Percentiles rank a stretch among this genome's conserved stretches.
Evolutionary conservation across 2,113 vertebrate species (phyloP).

Genomic region (Apodemus speciosus): DNA sequence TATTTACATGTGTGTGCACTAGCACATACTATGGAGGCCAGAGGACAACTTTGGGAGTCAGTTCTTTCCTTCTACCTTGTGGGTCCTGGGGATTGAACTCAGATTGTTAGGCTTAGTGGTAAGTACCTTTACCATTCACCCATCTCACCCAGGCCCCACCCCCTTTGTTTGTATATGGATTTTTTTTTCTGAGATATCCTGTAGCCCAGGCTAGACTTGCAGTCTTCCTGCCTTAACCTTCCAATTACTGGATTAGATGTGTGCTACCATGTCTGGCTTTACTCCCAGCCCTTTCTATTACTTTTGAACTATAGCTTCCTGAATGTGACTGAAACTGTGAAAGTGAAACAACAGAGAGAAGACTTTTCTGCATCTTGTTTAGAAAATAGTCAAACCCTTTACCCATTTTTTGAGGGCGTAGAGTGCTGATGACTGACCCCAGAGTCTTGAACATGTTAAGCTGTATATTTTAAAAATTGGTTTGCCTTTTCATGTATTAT

Average conservation of each 20-base stretch:
- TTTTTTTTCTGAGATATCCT: neutral
- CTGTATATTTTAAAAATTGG: neutral
- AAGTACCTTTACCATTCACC: neutral
- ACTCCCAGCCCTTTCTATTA: neutral
- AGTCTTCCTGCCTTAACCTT: neutral
- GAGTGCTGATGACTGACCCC: neutral
- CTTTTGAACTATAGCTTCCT: neutral
- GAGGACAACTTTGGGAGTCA: neutral
- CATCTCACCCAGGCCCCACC: neutral
- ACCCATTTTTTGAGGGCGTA: neutral
- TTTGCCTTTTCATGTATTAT: conserved; percentile 44
- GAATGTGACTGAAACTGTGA: neutral
- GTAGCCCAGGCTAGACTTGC: neutral
- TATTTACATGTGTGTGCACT: neutral
- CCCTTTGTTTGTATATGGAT: neutral
- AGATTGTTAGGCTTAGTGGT: neutral
- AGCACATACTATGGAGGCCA: neutral
- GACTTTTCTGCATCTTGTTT: neutral
- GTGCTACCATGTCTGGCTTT: neutral
- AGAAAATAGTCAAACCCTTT: neutral
- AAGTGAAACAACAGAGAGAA: neutral
- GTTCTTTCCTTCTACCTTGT: neutral
- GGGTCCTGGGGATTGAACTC: neutral
- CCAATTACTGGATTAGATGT: neutral
- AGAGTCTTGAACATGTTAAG: neutral